Percentiles rank a stretch among this genome's conserved stretches.
Evolutionary conservation across 1,140 invertebrate species (phyloP).

Genomic region (Trichomalopsis sarcophagae): DNA sequence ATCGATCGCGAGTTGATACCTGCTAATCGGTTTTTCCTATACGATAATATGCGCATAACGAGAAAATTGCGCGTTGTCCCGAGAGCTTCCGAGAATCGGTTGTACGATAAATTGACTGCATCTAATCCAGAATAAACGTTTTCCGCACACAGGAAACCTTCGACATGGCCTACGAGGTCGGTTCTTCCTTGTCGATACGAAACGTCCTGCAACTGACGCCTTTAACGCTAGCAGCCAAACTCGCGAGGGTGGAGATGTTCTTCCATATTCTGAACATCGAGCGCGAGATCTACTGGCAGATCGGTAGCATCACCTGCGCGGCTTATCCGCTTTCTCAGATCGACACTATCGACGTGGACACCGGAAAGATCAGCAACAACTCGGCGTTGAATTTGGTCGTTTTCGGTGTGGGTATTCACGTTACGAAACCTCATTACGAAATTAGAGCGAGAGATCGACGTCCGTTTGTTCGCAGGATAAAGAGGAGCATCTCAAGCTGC

Average conservation of each 20-base stretch:
- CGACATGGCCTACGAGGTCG: conserved; percentile 95
- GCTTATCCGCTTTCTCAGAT: conserved; percentile 97
- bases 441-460: too few species aligned
- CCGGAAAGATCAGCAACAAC: conserved; percentile 93
- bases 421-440: too few species aligned
- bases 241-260: conserved; percentile 95
- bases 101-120: too few species aligned
- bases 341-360: conserved; percentile 95
- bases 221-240: conserved; percentile 93
- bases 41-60: neutral
- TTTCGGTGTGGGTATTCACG: conserved; percentile 86
- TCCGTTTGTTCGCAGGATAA: conserved; percentile 82
- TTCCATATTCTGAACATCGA: conserved; percentile 97
- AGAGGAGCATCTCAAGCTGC: conserved; percentile 94
- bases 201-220: conserved; percentile 94
- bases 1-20: neutral
- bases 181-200: conserved; percentile 87
- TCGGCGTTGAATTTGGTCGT: conserved; percentile 98
- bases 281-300: conserved; percentile 97
- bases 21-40: too few species aligned
- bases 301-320: conserved; percentile 95
- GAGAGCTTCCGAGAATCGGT: too few species aligned
- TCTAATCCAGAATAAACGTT: conserved; percentile 15
- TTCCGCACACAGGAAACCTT: conserved; percentile 84
- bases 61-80: neutral